Percentiles rank a stretch among this genome's conserved stretches.
Evolutionary conservation across 2,797 vertebrate species (phyloP).

Genomic region (Protonibea diacanthus): DNA sequence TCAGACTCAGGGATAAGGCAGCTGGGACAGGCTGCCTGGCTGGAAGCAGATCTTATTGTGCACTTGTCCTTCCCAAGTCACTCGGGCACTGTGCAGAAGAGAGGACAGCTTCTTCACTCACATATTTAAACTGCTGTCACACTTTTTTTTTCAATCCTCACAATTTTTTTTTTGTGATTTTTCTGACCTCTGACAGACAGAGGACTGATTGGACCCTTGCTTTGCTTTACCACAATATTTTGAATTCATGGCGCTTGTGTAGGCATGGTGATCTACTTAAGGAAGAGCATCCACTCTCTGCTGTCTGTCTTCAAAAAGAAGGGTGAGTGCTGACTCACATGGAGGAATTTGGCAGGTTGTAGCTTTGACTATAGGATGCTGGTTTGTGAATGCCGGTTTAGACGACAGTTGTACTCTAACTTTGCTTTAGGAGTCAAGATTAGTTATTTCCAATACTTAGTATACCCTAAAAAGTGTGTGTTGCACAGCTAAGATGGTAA

Average conservation of each 20-base stretch:
- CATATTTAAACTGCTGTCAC: conserved; percentile 5
- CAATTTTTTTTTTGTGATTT: conserved; percentile 21
- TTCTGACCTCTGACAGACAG: conserved; percentile 10
- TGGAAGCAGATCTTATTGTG: conserved; percentile 81
- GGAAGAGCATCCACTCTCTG: conserved; percentile 89
- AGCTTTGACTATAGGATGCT: conserved; percentile 22
- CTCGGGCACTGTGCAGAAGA: conserved; percentile 41
- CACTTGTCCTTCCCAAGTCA: conserved; percentile 69
- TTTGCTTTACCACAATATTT: conserved; percentile 12
- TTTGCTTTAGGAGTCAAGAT: conserved; percentile 7
- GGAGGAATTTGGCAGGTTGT: conserved; percentile 4
- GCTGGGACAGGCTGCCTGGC: conserved; percentile 79
- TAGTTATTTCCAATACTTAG: background rate
- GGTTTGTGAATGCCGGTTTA: background rate
- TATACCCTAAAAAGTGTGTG: background rate
- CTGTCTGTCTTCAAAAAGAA: conserved; percentile 95
- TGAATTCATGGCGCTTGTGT: conserved; percentile 53
- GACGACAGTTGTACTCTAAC: conserved; percentile 1
- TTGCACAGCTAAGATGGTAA: background rate
- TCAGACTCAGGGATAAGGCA: conserved; percentile 81
- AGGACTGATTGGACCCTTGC: conserved; percentile 17
- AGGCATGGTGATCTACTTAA: conserved; percentile 93
- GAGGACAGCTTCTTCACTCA: conserved; percentile 13
- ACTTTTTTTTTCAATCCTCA: background rate
- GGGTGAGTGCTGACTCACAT: conserved; percentile 86